Base-by-base conservation (phyloP, 2,113 vertebrate genomes). In the Ophthalmolycus amberensis region DNA sequence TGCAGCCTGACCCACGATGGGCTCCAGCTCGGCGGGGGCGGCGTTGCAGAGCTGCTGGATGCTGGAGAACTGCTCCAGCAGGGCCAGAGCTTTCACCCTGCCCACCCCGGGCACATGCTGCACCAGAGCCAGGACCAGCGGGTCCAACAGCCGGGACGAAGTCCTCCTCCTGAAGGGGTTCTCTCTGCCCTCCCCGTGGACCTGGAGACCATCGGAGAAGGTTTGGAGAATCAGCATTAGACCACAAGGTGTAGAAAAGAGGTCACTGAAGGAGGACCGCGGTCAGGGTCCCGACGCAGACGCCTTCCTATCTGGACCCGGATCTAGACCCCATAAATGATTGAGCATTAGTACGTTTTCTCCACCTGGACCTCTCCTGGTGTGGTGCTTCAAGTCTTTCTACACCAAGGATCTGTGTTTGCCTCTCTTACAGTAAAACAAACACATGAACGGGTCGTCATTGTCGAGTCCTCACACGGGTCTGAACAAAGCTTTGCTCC, bases 51-150 rank as follows among this genome's bases (percentile, higher is more conserved):
- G 94, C 7, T 78, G 87, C 10, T 96, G 95, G 86, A 99, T 89
- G 85, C 92, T 97, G 20, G 94, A 91, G 44, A 97, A 99, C 0
- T 15, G 92, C 56, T 96, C 92, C 22, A 99, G 94, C 1, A 99
- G 87, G 0, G 96, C 94, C 59, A 94, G 71, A 22, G 97, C 97
- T 89, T 97, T 98, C 1, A 96, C 93, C 78, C 88, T 95, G 0
- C 98, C 97, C 0, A 99, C 96, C 0, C 96, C 97, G 6, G 98
- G 97, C 38, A 99, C 95, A 52, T 90, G 95, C 80, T 96, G 97
- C 29, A 97, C 94, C 0, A 96, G 83, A 38, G 83, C 92, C 44
- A 98, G 84, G n/a, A 97, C 68, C 1, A 91, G 77, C 0, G 94
- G 79, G 54, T 98, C 97, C 0, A 90, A 64, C 6, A 94, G 86